Conservation (phyloP, 1,140 invertebrate species). For the Trypoxylus dichotomus region DNA sequence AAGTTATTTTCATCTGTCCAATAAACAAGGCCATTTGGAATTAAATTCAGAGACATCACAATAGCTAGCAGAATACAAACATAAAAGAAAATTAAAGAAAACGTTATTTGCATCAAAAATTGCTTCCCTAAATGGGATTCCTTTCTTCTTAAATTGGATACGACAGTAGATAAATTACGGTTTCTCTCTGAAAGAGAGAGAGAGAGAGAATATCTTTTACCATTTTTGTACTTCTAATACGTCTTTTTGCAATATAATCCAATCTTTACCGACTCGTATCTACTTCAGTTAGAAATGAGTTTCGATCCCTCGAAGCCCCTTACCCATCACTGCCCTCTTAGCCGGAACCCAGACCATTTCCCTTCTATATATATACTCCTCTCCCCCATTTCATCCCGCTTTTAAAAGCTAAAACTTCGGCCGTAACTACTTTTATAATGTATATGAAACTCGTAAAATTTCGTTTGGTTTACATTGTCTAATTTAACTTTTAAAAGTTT, state of each 20-base stretch:
- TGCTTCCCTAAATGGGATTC: neutral
- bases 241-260: conserved; percentile 20
- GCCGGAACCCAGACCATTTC: neutral
- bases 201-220: neutral
- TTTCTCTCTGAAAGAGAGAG: neutral
- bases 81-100: neutral
- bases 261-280: conserved; percentile 25
- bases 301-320: neutral
- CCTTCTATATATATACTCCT: neutral
- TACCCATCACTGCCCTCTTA: neutral
- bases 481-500: conserved; percentile 39
- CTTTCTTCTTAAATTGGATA: neutral
- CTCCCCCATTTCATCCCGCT: conserved; percentile 6
- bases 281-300: conserved; percentile 20
- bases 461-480: conserved; percentile 39
- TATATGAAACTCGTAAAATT: conserved; percentile 35
- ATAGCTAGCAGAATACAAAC: neutral
- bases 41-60: neutral
- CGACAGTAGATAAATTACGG: conserved; percentile 12
- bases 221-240: conserved; percentile 20
- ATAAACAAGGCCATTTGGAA: neutral
- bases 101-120: conserved; percentile 13
- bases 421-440: conserved; percentile 34
- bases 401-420: conserved; percentile 30
- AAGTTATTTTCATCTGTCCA: too few relatives aligned